Evolutionary conservation across 2,797 vertebrate genomes (phyloP).

Genomic region (Anas acuta): DNA sequence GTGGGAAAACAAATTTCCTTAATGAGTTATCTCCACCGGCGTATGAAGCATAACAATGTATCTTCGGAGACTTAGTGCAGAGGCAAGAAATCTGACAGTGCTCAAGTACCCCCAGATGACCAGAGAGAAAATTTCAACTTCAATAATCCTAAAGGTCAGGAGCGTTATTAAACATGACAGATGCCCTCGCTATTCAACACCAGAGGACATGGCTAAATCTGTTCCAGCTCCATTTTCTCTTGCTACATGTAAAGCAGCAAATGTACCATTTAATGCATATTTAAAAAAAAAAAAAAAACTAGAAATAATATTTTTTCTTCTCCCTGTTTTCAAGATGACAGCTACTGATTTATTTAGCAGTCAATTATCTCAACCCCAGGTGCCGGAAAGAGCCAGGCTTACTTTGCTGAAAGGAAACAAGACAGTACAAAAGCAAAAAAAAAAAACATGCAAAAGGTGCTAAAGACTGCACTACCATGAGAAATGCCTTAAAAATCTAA

Average conservation of each 20-base stretch:
- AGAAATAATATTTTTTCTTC: conserved; percentile 43
- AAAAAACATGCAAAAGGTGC: background rate
- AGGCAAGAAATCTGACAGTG: conserved; percentile 1
- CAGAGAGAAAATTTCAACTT: conserved; percentile 69
- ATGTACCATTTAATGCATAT: conserved; percentile 16
- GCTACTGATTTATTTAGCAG: conserved; percentile 54
- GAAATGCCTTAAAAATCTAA: background rate
- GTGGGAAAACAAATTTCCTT: conserved; percentile 51
- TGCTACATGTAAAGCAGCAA: conserved; percentile 44
- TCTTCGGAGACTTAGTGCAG: conserved; percentile 33
- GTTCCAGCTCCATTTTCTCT: conserved; percentile 43
- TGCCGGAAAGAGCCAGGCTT: conserved; percentile 26
- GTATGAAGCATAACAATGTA: background rate
- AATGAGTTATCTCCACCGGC: conserved; percentile 45
- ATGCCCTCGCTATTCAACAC: conserved; percentile 32
- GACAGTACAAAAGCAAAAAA: background rate
- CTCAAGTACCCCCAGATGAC: conserved; percentile 46
- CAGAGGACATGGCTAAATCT: conserved; percentile 53
- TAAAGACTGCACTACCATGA: background rate
- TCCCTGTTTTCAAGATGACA: background rate
- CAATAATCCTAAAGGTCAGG: conserved; percentile 72
- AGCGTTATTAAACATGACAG: conserved; percentile 69
- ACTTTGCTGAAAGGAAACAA: background rate
- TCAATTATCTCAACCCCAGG: conserved; percentile 45
- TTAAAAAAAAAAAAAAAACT: background rate